Percentiles rank a stretch among this genome's conserved stretches.
These are phyloP conservation scores for Triplophysa dalaica DNA, from an alignment of 2,113 vertebrate species.

Conservation along the genomic window DNA sequence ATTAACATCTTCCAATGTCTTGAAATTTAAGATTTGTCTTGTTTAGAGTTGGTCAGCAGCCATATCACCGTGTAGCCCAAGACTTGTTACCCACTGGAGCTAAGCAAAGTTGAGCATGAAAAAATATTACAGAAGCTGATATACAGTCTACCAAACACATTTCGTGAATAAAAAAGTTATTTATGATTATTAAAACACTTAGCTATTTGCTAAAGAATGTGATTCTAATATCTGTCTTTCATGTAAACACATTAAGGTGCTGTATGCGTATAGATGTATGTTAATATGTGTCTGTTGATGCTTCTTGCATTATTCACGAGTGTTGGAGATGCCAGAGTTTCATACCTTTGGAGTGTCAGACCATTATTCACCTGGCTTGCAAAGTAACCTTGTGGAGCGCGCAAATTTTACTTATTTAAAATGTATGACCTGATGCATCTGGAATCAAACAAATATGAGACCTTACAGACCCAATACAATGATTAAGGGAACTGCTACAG, in stretches of 20 bases:
- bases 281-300: neutral
- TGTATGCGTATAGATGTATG: neutral
- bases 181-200: no score
- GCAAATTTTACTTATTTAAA: constrained; percentile 33
- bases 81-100: no score
- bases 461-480: neutral
- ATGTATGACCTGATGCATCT: constrained; percentile 40
- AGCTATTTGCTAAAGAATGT: no score
- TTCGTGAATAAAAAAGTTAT: no score
- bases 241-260: neutral
- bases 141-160: no score
- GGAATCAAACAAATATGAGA: constrained; percentile 12
- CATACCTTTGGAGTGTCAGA: constrained; percentile 43
- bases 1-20: no score
- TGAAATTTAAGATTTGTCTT: no score
- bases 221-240: no score
- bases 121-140: no score
- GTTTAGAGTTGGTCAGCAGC: no score
- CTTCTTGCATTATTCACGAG: constrained; percentile 48
- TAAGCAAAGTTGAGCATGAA: no score
- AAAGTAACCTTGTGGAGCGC: constrained; percentile 49
- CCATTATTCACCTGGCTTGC: constrained; percentile 44
- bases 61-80: no score
- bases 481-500: neutral
- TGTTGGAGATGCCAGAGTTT: constrained; percentile 12